phyloP scores from a whole-genome alignment of 2,888 invertebrate genomes.

The Venusia cambrica region DNA sequence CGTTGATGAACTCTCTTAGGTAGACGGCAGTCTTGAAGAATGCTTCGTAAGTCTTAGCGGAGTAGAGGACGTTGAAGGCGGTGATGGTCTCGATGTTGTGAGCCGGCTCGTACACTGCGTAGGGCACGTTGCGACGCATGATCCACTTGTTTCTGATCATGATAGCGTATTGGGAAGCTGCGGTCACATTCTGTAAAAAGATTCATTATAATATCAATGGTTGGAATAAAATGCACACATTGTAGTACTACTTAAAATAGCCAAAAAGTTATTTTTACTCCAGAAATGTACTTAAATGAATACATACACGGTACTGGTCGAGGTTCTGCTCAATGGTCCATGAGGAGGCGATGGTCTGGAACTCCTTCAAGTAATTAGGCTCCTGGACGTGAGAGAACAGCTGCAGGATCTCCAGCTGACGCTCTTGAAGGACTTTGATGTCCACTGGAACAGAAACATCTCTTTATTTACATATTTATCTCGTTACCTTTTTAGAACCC shows the following conservation, averaged over 20 bases:
- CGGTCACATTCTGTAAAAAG: conserved; percentile 44
- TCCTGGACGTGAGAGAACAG: conserved; percentile 80
- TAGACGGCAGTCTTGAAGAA: conserved; percentile 86
- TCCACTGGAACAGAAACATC: conserved; percentile 70
- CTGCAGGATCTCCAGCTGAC: conserved; percentile 63
- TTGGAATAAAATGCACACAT: too few relatives aligned
- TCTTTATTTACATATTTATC: too few relatives aligned
- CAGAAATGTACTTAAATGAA: too few relatives aligned
- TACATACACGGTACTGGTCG: conserved; percentile 70
- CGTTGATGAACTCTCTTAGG: conserved; percentile 85
- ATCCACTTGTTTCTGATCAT: conserved; percentile 74
- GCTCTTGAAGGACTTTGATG: conserved; percentile 47
- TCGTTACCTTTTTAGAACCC: too few relatives aligned
- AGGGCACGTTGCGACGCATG: conserved; percentile 81
- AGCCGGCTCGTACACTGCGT: conserved; percentile 74
- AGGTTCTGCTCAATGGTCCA: conserved; percentile 77
- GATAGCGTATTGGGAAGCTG: conserved; percentile 78
- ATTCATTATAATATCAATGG: too few relatives aligned
- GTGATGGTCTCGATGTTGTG: conserved; percentile 83
- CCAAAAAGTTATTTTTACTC: too few relatives aligned
- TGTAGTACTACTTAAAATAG: too few relatives aligned
- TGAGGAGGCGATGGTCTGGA: conserved; percentile 65
- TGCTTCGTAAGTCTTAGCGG: conserved; percentile 86
- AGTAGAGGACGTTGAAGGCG: conserved; percentile 84
- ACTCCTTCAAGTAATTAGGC: conserved; percentile 75